These are phyloP conservation scores for Halcyon smyrnensis DNA, from an alignment of 2,797 vertebrate genomes.

Conservation along the genomic window DNA sequence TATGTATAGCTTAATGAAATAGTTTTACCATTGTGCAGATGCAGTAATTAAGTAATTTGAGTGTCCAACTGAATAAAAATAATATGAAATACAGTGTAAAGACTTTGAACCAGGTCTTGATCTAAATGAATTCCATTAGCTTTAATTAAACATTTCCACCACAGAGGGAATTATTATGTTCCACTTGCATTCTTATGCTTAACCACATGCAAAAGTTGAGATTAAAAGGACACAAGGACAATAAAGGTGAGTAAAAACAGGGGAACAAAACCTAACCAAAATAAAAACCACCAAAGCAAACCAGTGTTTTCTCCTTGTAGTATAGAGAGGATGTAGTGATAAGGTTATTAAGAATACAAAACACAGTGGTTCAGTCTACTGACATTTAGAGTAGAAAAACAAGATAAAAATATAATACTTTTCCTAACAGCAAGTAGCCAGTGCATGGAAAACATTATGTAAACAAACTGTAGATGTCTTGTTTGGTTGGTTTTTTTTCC, in stretches of 20 bases:
- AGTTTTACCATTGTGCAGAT: not conserved
- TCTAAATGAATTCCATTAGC: conserved; percentile 1
- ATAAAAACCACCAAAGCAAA: not conserved
- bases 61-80: not conserved
- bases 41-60: not conserved
- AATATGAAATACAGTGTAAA: not conserved
- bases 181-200: not conserved
- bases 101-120: not conserved
- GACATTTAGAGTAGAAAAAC: not conserved
- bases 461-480: not conserved
- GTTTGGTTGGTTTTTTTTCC: no score
- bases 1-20: not conserved
- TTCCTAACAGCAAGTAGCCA: not conserved
- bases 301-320: not conserved
- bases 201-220: not conserved
- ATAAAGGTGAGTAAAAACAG: not conserved
- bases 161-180: not conserved
- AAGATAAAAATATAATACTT: not conserved
- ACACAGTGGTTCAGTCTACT: not conserved
- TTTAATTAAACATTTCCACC: conserved; percentile 4
- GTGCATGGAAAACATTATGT: not conserved
- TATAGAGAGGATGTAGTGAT: not conserved
- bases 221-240: not conserved
- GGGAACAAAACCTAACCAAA: not conserved
- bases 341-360: not conserved